Evolutionary conservation across 2,113 vertebrate genomes (phyloP), one percentile per base, ranked within the genome.

Genomic region (Scomber colias): DNA sequence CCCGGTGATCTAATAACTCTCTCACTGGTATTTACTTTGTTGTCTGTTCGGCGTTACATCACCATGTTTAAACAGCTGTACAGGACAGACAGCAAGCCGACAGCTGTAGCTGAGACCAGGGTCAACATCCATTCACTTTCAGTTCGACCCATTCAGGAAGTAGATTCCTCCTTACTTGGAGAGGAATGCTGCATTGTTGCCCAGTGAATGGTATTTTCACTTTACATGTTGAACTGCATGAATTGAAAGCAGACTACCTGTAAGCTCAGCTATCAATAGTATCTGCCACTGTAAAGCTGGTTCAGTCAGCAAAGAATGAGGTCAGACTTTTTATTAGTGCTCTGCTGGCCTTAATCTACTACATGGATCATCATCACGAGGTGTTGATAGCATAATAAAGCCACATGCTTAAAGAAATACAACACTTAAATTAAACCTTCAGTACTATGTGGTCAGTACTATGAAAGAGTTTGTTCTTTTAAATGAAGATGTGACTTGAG

Each of bases 61-160:
- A 86, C 59, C 11, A 0, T 90, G 84, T 93, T 91, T 93, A 85
- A 90, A 90, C 91, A 92, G 91, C 90, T 93, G 88, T 71, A 62
- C 10, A 10, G 65, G 69, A 65, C 89, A 81, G 80, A 87, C 81
- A 53, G 77, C 6, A 49, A 48, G 57, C 66, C 1, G 62, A 79
- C 82, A 90, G 88, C 87, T 83, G 84, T 15, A 62, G 77, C 75
- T 17, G 68, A 81, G 82, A 61, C 70, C 54, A 27, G 44, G 77
- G 72, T 82, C 67, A 66, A 61, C 73, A 68, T 51, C 56, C 62
- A 70, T 77, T 83, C 79, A 60, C 63, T 57, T 84, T 79, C 49
- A 71, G 19, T 75, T 86, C 51, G 73, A 65, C 19, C 40, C 17
- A 50, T 63, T 19, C 65, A 80, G 79, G 75, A 87, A 88, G 75